Evolutionary conservation across 23 tunicate species (phyloP).

Genomic region (Trididemnum clinides): DNA sequence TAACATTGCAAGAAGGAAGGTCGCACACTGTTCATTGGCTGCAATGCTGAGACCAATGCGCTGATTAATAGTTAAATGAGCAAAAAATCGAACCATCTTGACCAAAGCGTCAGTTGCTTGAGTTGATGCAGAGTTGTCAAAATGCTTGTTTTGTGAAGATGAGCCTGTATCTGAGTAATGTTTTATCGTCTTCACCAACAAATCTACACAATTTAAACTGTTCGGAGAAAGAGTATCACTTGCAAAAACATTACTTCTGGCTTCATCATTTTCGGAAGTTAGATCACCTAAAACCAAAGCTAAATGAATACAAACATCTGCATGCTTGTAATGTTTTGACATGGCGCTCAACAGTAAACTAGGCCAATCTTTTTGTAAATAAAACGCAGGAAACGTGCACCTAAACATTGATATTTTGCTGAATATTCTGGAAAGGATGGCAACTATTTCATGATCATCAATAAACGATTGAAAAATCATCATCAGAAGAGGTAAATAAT

Average conservation of each 20-base stretch:
- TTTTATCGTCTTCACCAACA: conserved; percentile 1
- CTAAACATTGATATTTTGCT: conserved; percentile 86
- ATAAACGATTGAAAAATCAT: conserved; percentile 25
- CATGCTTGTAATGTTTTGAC: not conserved
- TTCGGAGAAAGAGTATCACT: not conserved
- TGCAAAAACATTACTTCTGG: conserved; percentile 17
- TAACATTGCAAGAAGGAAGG: conserved; percentile 12
- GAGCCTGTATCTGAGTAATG: not conserved
- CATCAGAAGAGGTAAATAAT: conserved; percentile 5
- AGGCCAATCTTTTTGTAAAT: conserved; percentile 30
- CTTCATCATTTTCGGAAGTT: conserved; percentile 46
- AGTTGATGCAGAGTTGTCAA: not conserved
- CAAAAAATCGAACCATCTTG: conserved; percentile 73
- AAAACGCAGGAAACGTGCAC: not conserved
- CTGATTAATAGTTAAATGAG: conserved; percentile 71
- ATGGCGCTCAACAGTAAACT: conserved; percentile 25
- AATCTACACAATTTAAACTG: not conserved
- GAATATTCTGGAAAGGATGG: conserved; percentile 63
- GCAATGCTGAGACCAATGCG: conserved; percentile 64
- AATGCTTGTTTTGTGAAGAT: not conserved
- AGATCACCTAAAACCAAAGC: conserved; percentile 78
- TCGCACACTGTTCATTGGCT: conserved; percentile 8
- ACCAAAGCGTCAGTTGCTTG: conserved; percentile 54
- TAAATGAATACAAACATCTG: conserved; percentile 57
- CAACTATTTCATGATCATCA: conserved; percentile 48